Evolutionary conservation across 1,140 invertebrate genomes (phyloP), one percentile per base, ranked within the genome.

Genomic region (Cyphomyrmex costatus): DNA sequence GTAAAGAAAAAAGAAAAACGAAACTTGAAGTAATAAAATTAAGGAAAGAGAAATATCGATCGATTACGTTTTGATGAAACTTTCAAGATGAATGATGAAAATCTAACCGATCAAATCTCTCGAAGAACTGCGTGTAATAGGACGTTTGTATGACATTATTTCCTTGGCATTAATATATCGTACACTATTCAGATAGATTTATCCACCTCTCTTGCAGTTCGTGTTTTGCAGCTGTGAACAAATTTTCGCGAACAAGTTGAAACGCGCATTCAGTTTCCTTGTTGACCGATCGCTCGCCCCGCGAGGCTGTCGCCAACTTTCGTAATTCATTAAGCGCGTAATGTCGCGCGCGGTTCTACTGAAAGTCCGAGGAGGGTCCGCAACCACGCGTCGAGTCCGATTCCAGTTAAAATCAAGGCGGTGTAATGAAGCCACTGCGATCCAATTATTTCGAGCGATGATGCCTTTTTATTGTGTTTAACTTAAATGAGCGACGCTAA

Each of bases 271-370:
- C 56, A 70, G 63, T 85, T 85, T 74, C 68, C 76, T 66, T 21
- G 70, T 82, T 90, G 88, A 90, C 80, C 89, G 85, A 90, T 90
- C 86, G 89, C 33, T 27, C 49, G n/a, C 80, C 88, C 86, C 88
- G 24, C 14, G 85, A 42, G 88, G 10, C 46, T 76, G 73, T 87
- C 85, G 74, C 60, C 82, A 87, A 90, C 85, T 90, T 90, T 85
- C 74, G 77, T 89, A 74, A 87, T 89, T 90, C 79, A 89, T 89
- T 86, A 86, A 71, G 56, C 63, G 33, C 24, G 77, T 78, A 65
- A 82, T 89, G 71, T 42, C 0, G 71, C 65, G 42, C 30, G 42
- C 77, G 51, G 24, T 58, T 42, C 58, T 70, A 36, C 27, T 19
- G 24, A 33, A 19, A 1, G n/a, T 42, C 36, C 36, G n/a, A 10